A percentile compares a stretch with the other conserved stretches of the same genome.
These are phyloP conservation scores for Ennomos erosarius DNA, from an alignment of 2,888 invertebrate species.

Conservation along the genomic window DNA sequence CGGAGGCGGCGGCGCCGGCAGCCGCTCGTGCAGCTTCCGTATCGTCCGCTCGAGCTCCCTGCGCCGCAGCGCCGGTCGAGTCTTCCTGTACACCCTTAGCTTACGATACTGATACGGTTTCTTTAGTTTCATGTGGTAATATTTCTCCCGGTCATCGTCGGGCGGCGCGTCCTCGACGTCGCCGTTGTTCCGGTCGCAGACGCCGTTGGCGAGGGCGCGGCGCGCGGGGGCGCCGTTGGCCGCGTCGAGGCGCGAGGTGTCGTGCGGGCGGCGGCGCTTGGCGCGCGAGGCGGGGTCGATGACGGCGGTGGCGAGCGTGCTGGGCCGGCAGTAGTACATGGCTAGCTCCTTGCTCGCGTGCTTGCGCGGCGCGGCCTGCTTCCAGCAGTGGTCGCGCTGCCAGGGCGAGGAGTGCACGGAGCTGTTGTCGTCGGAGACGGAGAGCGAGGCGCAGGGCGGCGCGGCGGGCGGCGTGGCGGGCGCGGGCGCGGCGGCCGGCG, in stretches of 20 bases:
- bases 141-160: conserved; percentile 75
- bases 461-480: conserved; percentile 79
- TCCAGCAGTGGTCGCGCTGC: conserved; percentile 96
- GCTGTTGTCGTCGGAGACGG: conserved; percentile 96
- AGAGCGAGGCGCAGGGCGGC: conserved; percentile 91
- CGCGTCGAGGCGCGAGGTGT: conserved; percentile 61
- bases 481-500: conserved; percentile 88
- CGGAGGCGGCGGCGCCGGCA: conserved; percentile 66
- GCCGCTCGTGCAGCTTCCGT: conserved; percentile 70
- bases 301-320: conserved; percentile 73
- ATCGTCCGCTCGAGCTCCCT: conserved; percentile 66
- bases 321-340: conserved; percentile 88
- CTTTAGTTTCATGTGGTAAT: conserved; percentile 81
- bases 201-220: conserved; percentile 60
- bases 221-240: conserved; percentile 15
- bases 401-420: conserved; percentile 96
- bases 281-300: conserved; percentile 73
- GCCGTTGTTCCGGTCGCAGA: conserved; percentile 65
- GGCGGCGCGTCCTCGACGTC: conserved; percentile 49
- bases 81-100: conserved; percentile 80
- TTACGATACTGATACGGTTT: conserved; percentile 82
- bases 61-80: conserved; percentile 63
- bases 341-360: conserved; percentile 90
- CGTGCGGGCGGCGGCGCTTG: conserved; percentile 89
- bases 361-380: conserved; percentile 91